Evolutionary conservation across 1,140 invertebrate genomes (phyloP).

Genomic region (Teleopsis dalmanni): DNA sequence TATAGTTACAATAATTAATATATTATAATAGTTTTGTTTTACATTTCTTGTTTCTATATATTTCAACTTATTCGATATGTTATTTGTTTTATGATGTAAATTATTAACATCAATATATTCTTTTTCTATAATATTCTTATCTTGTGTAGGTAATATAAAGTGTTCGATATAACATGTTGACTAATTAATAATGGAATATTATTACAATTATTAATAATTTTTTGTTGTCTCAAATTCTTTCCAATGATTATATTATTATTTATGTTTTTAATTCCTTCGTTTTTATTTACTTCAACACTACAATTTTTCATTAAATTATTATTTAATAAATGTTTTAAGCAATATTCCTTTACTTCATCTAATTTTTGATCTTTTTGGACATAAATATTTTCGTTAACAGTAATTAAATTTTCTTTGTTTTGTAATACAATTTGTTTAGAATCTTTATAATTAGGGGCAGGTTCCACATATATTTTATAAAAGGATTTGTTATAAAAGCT

Average conservation of each 20-base stretch:
- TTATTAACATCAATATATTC: not conserved
- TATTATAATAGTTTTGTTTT: not conserved
- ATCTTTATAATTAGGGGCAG: too few relatives aligned
- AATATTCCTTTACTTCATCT: not conserved
- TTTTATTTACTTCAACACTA: not conserved
- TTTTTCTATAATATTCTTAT: too few relatives aligned
- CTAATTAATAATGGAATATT: not conserved
- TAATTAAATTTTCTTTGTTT: not conserved
- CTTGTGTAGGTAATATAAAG: not conserved
- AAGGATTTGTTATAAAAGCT: too few relatives aligned
- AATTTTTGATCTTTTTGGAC: not conserved
- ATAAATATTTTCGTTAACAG: not conserved
- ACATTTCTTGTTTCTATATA: too few relatives aligned
- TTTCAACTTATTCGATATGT: not conserved
- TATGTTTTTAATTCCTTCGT: not conserved
- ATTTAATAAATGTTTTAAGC: not conserved
- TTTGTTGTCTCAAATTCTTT: not conserved
- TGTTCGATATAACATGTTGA: not conserved
- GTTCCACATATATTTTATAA: too few relatives aligned
- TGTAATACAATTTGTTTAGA: too few relatives aligned
- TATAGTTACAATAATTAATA: too few relatives aligned
- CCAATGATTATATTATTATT: not conserved
- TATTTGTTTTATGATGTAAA: not conserved
- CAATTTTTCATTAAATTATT: not conserved
- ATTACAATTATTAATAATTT: not conserved